Base-by-base conservation (phyloP, 1,140 invertebrate species). In the Bombus waltoni region DNA sequence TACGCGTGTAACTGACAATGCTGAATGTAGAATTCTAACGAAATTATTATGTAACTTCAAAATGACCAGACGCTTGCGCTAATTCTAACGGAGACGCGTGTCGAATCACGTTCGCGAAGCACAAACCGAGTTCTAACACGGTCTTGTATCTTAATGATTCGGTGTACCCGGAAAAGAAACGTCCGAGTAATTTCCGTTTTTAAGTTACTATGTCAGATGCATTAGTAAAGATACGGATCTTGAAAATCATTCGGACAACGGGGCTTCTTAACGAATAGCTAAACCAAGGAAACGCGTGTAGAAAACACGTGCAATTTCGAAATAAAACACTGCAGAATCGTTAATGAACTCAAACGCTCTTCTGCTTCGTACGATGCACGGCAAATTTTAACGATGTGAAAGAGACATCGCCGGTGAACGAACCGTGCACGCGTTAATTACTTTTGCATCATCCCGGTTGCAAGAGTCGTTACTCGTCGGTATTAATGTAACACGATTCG, bases 361-460 rank as follows among this genome's bases (percentile, higher is more conserved):
- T 71, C 47, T 2, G 25, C 38, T 10, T 40, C 28, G 35, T 47
- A 32, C 0, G 42, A 40, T 74, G n/a, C 72, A 1, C 59, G 6
- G 62, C n/a, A 28, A 42, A 53, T 75, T 75, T 53, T 25, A 75
- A 75, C 11, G 1, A 28, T 5, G 22, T 47, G 28, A 35, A 82
- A 15, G 25, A 65, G 40, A 74, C 40, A 44, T 13, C 28, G 35
- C 13, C 38, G 72, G 42, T 65, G 70, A 72, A 35, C 70, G 25
- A 72, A 42, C 40, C n/a, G 57, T 18, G 53, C n/a, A 3, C 78
- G 0, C 38, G 57, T 83, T 83, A 76, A 76, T 65, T 76, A 35
- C 25, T n/a, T 38, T 83, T 53, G 73, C 57, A 47, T 82, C 71
- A 75, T 40, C 28, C 47, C 38, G 15, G 47, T 40, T 59, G 10